Evolutionary conservation across 2,888 invertebrate species (phyloP), one percentile per base, ranked within the genome.

Genomic region (Tyria jacobaeae): DNA sequence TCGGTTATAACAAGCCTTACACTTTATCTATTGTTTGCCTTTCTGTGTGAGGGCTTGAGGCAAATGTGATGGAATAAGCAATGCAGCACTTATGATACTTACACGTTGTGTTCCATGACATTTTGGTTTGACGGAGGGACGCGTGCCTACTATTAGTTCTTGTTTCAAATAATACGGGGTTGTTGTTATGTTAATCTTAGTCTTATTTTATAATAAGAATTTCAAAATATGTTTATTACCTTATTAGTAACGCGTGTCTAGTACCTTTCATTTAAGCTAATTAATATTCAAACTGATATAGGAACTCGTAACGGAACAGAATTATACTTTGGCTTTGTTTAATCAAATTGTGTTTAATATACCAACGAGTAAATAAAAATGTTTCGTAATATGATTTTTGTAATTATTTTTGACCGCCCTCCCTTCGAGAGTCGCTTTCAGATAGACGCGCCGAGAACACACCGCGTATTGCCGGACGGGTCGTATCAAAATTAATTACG

Each of bases 351-450:
- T 92, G 91, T 93, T 91, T 92, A 89, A 85, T 89, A 90, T 92
- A 92, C 90, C 89, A 88, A 90, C 90, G 88, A 92, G 89, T 90
- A 91, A 94, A 93, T 92, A 94, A 94, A 92, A 89, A 89, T 86
- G 89, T 92, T 94, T 93, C 90, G 85, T 92, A 92, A 85, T 89
- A 92, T 90, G 93, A 91, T 94, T 94, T 93, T 94, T 93, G 93
- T 92, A 92, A 93, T 94, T 94, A 92, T 93, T 94, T 93, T 92
- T 92, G 90, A 89, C 84, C 83, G 86, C 85, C 89, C 86, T 82
- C 82, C 88, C 86, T 84, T 66, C 72, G 82, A 78, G 76, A 71
- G 74, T 70, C 84, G 85, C 83, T 91, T 91, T 90, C 92, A 89
- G 90, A 88, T 88, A 74, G 73, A 72, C 76, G 69, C 34, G 51